Evolutionary conservation across 2,797 vertebrate species (phyloP), one percentile per base, ranked within the genome.

Genomic region (Ctenopoma kingsleyae): DNA sequence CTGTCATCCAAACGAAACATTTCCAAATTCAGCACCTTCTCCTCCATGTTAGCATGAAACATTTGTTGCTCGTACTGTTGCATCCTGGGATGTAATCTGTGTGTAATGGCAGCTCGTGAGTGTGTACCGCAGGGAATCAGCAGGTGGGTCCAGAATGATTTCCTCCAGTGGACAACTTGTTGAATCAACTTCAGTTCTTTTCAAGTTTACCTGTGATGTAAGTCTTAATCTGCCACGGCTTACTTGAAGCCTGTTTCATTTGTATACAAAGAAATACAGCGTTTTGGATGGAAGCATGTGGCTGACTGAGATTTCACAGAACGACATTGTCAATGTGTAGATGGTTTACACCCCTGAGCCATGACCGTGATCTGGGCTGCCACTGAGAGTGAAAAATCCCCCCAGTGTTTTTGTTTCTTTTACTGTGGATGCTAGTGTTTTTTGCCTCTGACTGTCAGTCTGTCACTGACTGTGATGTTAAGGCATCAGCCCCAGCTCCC

Each of bases 381-480:
- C 81, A 78, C 22, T 71, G 72, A 85, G 70, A 82, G 56, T 44
- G 27, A 81, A 71, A 82, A 66, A 59, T 71, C 41, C 76, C 82
- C 51, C 64, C 52, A 23, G 68, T 73, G 80, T 88, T 82, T 88
- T 82, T 75, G 63, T 63, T 48, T 79, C 61, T 63, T 38, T 67
- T 25, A 44, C 57, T 59, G 48, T 73, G 54, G 69, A 83, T 67
- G 75, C 78, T 77, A 80, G 75, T 75, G 64, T 80, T 71, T 75
- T 86, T 85, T 86, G 78, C 71, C 74, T 78, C 65, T 19, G 46
- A 67, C 84, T 85, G 88, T 85, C 86, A 87, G 68, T 63, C 80
- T 84, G 79, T 89, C 87, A 90, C 35, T 15, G 67, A 46, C 35
- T 71, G 78, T 53, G 81, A 89, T 81, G 82, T 56, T 64, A 69